A percentile compares a stretch with the other conserved stretches of the same genome.
These are phyloP conservation scores for Salvelinus fontinalis DNA, from an alignment of 2,113 vertebrate species.

Conservation along the genomic window DNA sequence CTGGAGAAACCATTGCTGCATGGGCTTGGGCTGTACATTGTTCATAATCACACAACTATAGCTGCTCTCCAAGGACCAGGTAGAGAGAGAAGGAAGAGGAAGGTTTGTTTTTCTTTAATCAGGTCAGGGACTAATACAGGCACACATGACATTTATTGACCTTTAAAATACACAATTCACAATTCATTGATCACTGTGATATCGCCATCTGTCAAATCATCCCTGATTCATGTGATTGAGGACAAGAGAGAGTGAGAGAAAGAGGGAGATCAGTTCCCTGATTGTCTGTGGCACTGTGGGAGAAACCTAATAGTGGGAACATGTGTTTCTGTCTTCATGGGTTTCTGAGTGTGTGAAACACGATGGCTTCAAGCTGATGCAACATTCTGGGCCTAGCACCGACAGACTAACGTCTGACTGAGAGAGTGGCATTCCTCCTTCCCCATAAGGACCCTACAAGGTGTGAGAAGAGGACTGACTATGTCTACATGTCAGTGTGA, in stretches of 20 bases:
- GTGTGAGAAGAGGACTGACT: background rate
- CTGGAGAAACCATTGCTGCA: slow-evolving; percentile 49
- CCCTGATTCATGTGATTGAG: slow-evolving; percentile 35
- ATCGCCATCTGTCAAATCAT: slow-evolving; percentile 41
- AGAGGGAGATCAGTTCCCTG: slow-evolving; percentile 21
- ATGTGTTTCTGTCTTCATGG: slow-evolving; percentile 59
- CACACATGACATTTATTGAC: slow-evolving; percentile 42
- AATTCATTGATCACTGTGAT: slow-evolving; percentile 38
- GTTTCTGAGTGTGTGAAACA: slow-evolving; percentile 26
- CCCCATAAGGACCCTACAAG: background rate
- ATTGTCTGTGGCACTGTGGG: slow-evolving; percentile 54
- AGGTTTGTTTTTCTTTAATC: slow-evolving; percentile 70
- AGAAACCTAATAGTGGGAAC: slow-evolving; percentile 64
- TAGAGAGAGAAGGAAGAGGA: slow-evolving; percentile 34
- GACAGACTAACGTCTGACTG: background rate
- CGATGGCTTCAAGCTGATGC: slow-evolving; percentile 31
- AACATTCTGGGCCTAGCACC: slow-evolving; percentile 14
- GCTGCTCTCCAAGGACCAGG: slow-evolving; percentile 43
- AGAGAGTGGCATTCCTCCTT: background rate
- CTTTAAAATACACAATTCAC: slow-evolving; percentile 28
- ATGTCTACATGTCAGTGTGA: background rate
- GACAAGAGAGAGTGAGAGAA: background rate
- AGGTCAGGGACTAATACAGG: slow-evolving; percentile 31
- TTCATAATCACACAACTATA: slow-evolving; percentile 37
- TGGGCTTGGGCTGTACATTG: slow-evolving; percentile 5